Conservation (phyloP, 2,797 vertebrate genomes). For the Buphagus erythrorhynchus region DNA sequence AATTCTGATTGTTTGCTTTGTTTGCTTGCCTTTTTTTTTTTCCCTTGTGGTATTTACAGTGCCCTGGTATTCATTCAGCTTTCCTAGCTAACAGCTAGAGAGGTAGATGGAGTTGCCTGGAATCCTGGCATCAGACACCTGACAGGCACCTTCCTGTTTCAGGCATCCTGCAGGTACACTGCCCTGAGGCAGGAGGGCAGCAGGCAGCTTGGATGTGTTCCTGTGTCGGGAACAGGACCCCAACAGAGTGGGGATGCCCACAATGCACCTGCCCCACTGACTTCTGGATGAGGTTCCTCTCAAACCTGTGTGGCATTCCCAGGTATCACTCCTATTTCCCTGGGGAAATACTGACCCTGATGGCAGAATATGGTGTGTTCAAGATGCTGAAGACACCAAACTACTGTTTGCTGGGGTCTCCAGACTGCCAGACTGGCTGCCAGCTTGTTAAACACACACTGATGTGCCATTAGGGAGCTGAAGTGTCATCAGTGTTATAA, state of each 20-base stretch:
- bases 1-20: neutral
- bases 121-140: neutral
- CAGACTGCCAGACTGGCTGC: neutral
- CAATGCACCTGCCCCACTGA: neutral
- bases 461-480: neutral
- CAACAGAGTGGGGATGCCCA: neutral
- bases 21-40: neutral
- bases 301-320: neutral
- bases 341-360: neutral
- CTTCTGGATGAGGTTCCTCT: neutral
- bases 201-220: neutral
- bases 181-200: neutral
- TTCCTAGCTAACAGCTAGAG: neutral
- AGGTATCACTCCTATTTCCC: neutral
- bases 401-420: neutral
- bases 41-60: neutral
- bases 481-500: neutral
- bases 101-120: neutral
- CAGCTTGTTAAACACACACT: neutral
- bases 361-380: neutral
- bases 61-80: neutral
- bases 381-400: neutral
- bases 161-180: neutral
- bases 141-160: neutral
- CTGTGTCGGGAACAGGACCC: neutral